Evolutionary conservation across 2,113 vertebrate genomes (phyloP).

Genomic region (Emydocephalus ijimae): DNA sequence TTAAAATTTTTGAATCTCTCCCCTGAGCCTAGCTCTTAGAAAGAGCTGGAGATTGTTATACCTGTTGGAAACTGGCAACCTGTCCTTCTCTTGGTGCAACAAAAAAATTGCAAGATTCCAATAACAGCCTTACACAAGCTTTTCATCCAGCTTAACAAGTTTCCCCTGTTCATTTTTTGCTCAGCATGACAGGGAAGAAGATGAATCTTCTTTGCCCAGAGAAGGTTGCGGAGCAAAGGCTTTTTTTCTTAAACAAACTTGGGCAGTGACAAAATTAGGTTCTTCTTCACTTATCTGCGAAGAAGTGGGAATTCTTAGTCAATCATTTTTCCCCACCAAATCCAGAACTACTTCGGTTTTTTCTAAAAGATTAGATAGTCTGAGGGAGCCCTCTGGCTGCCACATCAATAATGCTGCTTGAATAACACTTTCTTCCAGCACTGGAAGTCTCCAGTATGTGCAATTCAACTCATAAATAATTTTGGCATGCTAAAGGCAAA

Average conservation of each 20-base stretch:
- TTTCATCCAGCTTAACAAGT: neutral
- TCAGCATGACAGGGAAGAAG: neutral
- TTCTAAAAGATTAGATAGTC: neutral
- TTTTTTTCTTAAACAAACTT: neutral
- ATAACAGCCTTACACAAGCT: neutral
- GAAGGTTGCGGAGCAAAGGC: neutral
- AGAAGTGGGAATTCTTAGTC: neutral
- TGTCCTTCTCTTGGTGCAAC: neutral
- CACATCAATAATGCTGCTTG: neutral
- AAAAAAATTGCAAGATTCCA: neutral
- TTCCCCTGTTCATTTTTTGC: neutral
- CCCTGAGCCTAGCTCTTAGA: neutral
- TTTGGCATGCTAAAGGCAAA: neutral
- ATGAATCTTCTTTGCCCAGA: neutral
- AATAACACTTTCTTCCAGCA: neutral
- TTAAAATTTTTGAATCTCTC: too few relatives aligned
- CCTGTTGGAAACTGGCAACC: neutral
- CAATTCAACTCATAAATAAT: neutral
- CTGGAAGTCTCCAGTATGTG: neutral
- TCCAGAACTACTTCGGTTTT: neutral
- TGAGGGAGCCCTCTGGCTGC: slow-evolving; percentile 31
- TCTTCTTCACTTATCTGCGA: neutral
- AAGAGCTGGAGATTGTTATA: neutral
- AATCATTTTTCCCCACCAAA: neutral
- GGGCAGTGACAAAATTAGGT: neutral